These are phyloP conservation scores for Scolopax bukidnonensis DNA, from an alignment of 2,797 vertebrate species.

Conservation along the genomic window DNA sequence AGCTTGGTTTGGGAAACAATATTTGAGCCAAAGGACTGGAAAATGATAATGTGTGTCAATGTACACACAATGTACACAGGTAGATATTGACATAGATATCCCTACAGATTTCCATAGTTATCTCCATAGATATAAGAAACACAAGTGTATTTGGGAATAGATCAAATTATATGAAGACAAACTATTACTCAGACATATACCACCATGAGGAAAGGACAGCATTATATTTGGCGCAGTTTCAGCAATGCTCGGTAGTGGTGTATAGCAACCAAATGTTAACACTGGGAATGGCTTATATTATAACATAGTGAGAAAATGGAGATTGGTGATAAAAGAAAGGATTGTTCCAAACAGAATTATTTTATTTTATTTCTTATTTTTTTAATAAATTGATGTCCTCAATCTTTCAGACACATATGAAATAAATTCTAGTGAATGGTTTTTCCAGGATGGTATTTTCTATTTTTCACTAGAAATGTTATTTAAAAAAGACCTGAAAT, in stretches of 20 bases:
- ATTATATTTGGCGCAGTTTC: not conserved
- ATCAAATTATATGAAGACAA: not conserved
- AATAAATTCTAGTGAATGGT: not conserved
- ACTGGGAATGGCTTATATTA: not conserved
- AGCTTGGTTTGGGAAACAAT: not conserved
- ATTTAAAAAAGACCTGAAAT: not conserved
- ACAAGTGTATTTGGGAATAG: not conserved
- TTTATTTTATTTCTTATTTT: not conserved
- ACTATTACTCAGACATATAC: not conserved
- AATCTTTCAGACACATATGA: not conserved
- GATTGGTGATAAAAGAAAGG: not conserved
- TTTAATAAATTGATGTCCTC: not conserved
- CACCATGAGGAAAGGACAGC: not conserved
- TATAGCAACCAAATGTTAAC: not conserved
- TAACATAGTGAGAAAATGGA: not conserved
- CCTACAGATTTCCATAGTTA: not conserved
- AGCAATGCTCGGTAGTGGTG: not conserved
- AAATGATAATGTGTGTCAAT: rapidly evolving
- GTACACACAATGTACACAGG: not conserved
- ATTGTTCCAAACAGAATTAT: not conserved
- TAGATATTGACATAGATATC: rapidly evolving
- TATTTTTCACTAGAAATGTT: not conserved
- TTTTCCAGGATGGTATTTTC: not conserved
- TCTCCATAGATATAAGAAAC: rapidly evolving
- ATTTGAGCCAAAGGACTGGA: not conserved